phyloP scores from a whole-genome alignment of 2,113 vertebrate species.

The Barnardius zonarius region DNA sequence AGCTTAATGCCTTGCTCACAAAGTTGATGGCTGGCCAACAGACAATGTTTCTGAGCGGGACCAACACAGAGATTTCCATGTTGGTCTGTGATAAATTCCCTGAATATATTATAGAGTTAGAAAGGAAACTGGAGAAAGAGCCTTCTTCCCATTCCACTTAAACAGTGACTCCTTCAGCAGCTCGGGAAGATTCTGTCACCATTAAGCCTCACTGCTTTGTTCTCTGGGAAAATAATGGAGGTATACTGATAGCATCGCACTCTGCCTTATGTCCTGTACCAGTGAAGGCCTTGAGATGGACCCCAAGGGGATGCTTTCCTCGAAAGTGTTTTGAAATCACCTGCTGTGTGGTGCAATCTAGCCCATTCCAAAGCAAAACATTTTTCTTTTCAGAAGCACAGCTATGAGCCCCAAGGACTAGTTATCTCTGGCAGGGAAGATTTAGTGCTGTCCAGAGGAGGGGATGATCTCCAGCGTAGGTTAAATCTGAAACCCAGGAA shows the following conservation, averaged over 20 bases:
- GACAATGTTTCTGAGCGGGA: not conserved
- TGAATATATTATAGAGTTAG: not conserved
- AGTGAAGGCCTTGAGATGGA: not conserved
- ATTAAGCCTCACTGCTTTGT: not conserved
- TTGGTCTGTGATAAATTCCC: not conserved
- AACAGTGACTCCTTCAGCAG: not conserved
- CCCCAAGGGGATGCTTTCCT: constrained; percentile 13
- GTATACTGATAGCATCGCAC: not conserved
- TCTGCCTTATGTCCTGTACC: not conserved
- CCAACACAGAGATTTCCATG: not conserved
- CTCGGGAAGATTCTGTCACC: not conserved
- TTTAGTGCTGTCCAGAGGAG: constrained; percentile 15
- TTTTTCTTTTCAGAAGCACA: constrained; percentile 8
- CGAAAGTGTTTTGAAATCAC: not conserved
- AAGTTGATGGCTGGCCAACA: not conserved
- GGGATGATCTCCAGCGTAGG: not conserved
- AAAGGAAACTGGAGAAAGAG: not conserved
- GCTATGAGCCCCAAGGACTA: constrained; percentile 14
- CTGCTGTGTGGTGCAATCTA: not conserved
- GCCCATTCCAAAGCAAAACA: constrained; percentile 12
- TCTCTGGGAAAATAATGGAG: not conserved
- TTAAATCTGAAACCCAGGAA: not conserved
- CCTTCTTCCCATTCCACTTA: not conserved
- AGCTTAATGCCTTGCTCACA: not conserved
- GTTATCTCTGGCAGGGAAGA: constrained; percentile 6